Base-by-base conservation (phyloP, 2,888 invertebrate genomes). In the Graphium colonna region DNA sequence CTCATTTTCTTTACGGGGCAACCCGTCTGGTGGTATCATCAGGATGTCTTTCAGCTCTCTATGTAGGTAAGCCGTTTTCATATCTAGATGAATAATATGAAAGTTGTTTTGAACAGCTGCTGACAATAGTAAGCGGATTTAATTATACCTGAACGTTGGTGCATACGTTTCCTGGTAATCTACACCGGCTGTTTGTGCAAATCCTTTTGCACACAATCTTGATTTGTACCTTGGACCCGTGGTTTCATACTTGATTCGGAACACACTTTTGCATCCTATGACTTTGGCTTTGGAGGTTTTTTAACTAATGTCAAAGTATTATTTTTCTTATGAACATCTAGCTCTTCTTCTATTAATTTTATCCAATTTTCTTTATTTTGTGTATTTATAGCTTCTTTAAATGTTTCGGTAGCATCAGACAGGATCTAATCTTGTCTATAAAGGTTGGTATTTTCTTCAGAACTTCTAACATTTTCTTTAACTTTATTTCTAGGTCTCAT, bases 91-190 rank as follows among this genome's bases (percentile, higher is more conserved):
- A 2, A 48, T 33, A 3, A 57, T 45, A 10, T 52, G 12, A n/a
- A 51, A 21, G 10, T 52, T 44, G 33, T 57, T 12, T 18, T 57
- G 33, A 7, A 43, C 58, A n/a, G 58, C 54, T 28, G 50, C 1
- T 12, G 57, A 57, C 15, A 62, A 31, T 17, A 60, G 15, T 40
- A 54, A 50, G 0, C 63, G 43, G 0, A 64, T 55, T 1, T 59
- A 64, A 21, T 59, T 55, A 59, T 63, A 60, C 56, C 61, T 58
- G 3, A 61, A 58, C 17, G 58, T 60, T 9, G 65, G 63, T 17
- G 62, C 16, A 26, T 48, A 62, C 5, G 56, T 61, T 43, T 60
- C 57, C 9, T 51, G 10, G n/a, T 15, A 55, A 13, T 52, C 52
- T 4, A 40, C 31, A 12, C 46, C 45, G 17, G 28, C 26, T 9